Base-by-base conservation (phyloP, 2,888 invertebrate species). In the Chalcis sispes region DNA sequence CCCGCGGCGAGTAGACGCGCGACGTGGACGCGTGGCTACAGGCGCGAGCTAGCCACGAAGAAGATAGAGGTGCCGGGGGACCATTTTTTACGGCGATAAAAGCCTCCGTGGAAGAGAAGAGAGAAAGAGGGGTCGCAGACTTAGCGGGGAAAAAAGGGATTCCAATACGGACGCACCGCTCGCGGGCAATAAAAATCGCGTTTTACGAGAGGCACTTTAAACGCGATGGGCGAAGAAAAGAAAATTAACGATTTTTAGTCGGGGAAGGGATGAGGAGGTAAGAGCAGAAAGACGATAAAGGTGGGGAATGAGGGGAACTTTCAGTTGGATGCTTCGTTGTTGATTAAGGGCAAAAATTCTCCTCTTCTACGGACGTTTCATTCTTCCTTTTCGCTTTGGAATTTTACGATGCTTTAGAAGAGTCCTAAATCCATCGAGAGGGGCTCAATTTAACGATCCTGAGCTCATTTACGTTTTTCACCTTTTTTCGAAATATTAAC, bases 171-270 rank as follows among this genome's bases (percentile, higher is more conserved):
- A 48, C n/a, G 32, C 54, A 36, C 4, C 36, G 54, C 29, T 29
- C 25, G 18, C 67, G 75, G 78, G 78, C 78, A 80, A 81, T 83
- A 82, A 82, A 83, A 83, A 78, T 77, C 75, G 67, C 56, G 69
- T 65, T 77, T 72, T 75, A 76, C 76, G 72, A 78, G 66, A 64
- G 67, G 71, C 77, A 71, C 70, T 77, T 70, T 54, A 25, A 66
- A 36, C 65, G 61, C 74, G 56, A 75, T 69, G 75, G 64, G 58
- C 62, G 72, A 70, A 67, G 69, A 64, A 71, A 71, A 74, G 73
- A 71, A 75, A 73, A 74, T 74, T 72, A 75, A 73, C 78, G 76
- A 72, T 74, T 75, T 56, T n/a, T n/a, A n/a, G n/a, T n/a, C 67
- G 48, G 23, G 54, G 23, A 46, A 46, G 29, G 29, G 36, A 3